phyloP scores from a whole-genome alignment of 2,888 invertebrate genomes.

The Noctua fimbriata region DNA sequence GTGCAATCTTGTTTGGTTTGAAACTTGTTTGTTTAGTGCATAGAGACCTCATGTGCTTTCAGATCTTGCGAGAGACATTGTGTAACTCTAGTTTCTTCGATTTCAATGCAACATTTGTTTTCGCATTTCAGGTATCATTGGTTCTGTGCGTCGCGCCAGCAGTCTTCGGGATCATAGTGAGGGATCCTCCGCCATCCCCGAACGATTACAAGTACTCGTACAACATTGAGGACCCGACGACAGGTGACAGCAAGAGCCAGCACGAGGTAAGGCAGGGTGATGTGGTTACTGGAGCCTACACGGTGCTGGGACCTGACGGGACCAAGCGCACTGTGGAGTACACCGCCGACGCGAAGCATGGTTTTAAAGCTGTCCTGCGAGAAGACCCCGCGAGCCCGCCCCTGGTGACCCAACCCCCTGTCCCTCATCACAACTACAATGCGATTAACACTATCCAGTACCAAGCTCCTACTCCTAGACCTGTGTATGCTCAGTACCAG shows the following conservation, averaged over 20 bases:
- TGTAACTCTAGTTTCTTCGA: conserved; percentile 8
- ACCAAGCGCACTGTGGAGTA: conserved; percentile 86
- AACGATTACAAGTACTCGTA: conserved; percentile 87
- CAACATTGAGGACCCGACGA: conserved; percentile 88
- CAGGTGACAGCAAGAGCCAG: conserved; percentile 86
- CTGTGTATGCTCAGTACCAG: conserved; percentile 51
- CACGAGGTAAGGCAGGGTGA: conserved; percentile 84
- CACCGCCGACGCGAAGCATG: conserved; percentile 87
- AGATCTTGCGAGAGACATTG: conserved; percentile 29
- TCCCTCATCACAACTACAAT: conserved; percentile 28
- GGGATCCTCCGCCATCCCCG: conserved; percentile 80
- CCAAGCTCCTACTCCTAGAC: conserved; percentile 46
- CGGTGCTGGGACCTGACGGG: conserved; percentile 86
- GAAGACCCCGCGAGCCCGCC: conserved; percentile 79
- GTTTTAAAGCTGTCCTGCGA: conserved; percentile 89
- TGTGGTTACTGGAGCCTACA: conserved; percentile 84
- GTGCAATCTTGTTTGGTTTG: conserved; percentile 4
- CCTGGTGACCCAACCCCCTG: conserved; percentile 26
- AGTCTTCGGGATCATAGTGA: conserved; percentile 81
- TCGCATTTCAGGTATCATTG: conserved; percentile 69
- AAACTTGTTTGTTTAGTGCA: conserved; percentile 40
- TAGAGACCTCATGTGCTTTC: conserved; percentile 20
- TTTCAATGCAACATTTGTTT: conserved; percentile 36
- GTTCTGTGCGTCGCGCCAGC: conserved; percentile 72
- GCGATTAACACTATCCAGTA: conserved; percentile 43